These are phyloP conservation scores for Ctenicera cuprea DNA, from an alignment of 2,888 invertebrate species.

Conservation along the genomic window DNA sequence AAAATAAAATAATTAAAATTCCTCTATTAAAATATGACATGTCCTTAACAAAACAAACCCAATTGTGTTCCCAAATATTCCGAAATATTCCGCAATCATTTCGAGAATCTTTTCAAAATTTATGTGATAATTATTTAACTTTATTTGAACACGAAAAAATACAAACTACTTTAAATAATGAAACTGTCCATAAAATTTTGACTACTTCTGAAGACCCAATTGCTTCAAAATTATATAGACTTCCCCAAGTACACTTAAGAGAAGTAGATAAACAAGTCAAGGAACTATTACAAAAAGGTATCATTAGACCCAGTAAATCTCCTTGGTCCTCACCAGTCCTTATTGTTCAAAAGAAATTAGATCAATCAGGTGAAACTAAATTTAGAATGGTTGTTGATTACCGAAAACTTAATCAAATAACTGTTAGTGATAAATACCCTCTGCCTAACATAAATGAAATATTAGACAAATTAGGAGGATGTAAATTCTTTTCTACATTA, in stretches of 20 bases:
- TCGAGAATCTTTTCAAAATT: no score
- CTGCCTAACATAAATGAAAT: conserved; percentile 59
- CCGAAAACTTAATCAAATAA: conserved; percentile 57
- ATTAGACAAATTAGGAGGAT: conserved; percentile 59
- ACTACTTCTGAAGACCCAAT: conserved; percentile 22
- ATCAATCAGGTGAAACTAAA: conserved; percentile 55
- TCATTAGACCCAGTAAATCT: conserved; percentile 52
- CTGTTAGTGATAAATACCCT: conserved; percentile 36
- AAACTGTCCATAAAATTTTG: background rate
- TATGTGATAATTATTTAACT: no score
- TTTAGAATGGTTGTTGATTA: conserved; percentile 58
- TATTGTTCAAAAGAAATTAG: conserved; percentile 58
- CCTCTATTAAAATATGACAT: no score
- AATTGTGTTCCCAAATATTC: no score
- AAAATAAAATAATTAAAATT: no score
- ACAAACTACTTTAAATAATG: no score
- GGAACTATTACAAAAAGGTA: conserved; percentile 53
- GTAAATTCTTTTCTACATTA: conserved; percentile 59
- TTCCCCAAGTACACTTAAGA: conserved; percentile 59
- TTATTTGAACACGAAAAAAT: no score
- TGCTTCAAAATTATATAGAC: conserved; percentile 56
- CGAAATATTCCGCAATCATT: no score
- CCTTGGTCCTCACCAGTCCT: conserved; percentile 59
- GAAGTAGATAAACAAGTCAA: conserved; percentile 59
- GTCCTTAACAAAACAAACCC: no score